A percentile compares a stretch with the other conserved stretches of the same genome.
Evolutionary conservation across 2,888 invertebrate species (phyloP).

Genomic region (Drosophila seclusa): DNA sequence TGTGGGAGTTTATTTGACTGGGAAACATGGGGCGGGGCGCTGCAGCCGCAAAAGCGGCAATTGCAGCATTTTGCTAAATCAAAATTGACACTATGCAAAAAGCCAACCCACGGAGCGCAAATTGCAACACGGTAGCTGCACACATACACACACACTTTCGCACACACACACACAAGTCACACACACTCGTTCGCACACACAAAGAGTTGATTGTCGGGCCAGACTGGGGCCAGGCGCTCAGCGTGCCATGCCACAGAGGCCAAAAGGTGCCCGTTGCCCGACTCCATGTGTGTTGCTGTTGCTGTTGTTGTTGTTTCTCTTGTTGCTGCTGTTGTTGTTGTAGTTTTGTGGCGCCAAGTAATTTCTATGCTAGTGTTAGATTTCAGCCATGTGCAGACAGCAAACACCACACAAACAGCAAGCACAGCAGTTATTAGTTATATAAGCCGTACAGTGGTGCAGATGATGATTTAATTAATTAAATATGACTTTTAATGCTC

Average conservation of each 20-base stretch:
- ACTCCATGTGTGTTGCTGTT: slow-evolving; percentile 38
- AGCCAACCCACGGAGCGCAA: slow-evolving; percentile 70
- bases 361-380: slow-evolving; percentile 71
- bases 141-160: slow-evolving; percentile 17
- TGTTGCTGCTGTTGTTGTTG: slow-evolving; percentile 36
- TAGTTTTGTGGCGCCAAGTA: slow-evolving; percentile 69
- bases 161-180: slow-evolving; percentile 1
- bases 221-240: slow-evolving; percentile 75
- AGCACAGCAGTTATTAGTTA: slow-evolving; percentile 62
- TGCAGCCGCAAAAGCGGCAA: slow-evolving; percentile 42
- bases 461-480: not conserved
- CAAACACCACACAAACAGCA: slow-evolving; percentile 53
- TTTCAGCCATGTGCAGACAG: slow-evolving; percentile 73
- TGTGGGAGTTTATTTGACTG: slow-evolving; percentile 36
- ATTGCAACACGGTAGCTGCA: slow-evolving; percentile 68
- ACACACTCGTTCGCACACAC: slow-evolving; percentile 7
- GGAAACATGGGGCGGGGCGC: not conserved
- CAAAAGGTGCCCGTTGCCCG: slow-evolving; percentile 70
- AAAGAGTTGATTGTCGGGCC: slow-evolving; percentile 53
- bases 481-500: not conserved
- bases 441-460: slow-evolving; percentile 51
- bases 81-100: slow-evolving; percentile 79
- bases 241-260: slow-evolving; percentile 73
- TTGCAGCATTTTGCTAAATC: slow-evolving; percentile 73
- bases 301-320: slow-evolving; percentile 26